phyloP scores from a whole-genome alignment of 2,888 invertebrate species.

The Metopia argyrocephala region DNA sequence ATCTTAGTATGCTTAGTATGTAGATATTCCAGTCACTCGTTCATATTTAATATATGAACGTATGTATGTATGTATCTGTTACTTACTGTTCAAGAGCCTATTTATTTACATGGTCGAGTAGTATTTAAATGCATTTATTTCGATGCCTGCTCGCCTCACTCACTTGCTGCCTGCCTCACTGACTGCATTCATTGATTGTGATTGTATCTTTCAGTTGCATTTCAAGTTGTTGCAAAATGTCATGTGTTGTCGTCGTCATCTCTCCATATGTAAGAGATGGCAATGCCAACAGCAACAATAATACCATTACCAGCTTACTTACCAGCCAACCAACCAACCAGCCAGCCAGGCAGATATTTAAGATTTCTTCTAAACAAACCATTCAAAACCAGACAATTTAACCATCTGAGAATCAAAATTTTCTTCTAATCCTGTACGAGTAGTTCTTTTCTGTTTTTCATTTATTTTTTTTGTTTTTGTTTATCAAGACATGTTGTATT shows the following conservation, averaged over 20 bases:
- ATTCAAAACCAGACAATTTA: background rate
- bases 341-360: conserved; percentile 15
- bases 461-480: background rate
- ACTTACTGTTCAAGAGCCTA: background rate
- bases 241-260: conserved; percentile 66
- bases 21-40: background rate
- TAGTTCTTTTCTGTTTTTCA: background rate
- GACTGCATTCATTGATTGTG: conserved; percentile 65
- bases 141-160: no score
- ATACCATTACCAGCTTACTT: conserved; percentile 1
- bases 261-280: conserved; percentile 7
- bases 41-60: background rate
- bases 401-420: conserved; percentile 9
- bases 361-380: conserved; percentile 1
- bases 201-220: conserved; percentile 77
- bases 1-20: background rate
- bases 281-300: conserved; percentile 5
- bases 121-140: background rate
- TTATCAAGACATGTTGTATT: background rate
- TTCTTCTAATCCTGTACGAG: conserved; percentile 40
- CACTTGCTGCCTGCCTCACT: no score
- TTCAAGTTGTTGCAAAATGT: conserved; percentile 73
- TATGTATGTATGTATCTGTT: background rate
- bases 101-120: background rate
- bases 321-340: conserved; percentile 7